Evolutionary conservation across 2,113 vertebrate species (phyloP).

Genomic region (Barbus barbus): DNA sequence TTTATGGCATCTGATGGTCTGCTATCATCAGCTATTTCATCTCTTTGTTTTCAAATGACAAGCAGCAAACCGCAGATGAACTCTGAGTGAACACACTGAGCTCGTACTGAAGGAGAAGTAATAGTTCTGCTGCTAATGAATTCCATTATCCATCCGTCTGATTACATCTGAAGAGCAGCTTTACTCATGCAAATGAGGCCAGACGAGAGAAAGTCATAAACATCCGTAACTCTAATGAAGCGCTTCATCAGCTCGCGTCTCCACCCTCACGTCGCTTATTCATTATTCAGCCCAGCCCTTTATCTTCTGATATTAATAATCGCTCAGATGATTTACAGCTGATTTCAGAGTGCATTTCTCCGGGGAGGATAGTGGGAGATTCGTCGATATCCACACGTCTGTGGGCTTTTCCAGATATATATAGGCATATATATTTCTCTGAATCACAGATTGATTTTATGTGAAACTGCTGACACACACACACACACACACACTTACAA

Average conservation of each 20-base stretch:
- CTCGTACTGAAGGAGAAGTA: background rate
- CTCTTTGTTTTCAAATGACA: background rate
- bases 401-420: background rate
- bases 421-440: too few relatives aligned
- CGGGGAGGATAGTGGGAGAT: background rate
- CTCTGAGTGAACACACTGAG: background rate
- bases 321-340: background rate
- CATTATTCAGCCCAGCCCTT: constrained; percentile 8
- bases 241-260: constrained; percentile 29
- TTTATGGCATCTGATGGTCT: background rate
- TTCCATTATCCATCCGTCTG: constrained; percentile 8
- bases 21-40: background rate
- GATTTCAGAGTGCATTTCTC: background rate
- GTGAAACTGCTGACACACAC: background rate
- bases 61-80: background rate
- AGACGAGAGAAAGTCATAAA: constrained; percentile 27
- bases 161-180: constrained; percentile 7
- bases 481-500: background rate
- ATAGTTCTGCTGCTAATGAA: background rate
- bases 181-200: constrained; percentile 19
- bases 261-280: too few relatives aligned
- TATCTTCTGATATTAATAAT: background rate
- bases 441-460: too few relatives aligned
- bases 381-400: background rate
- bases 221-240: constrained; percentile 19